phyloP scores from a whole-genome alignment of 2,797 vertebrate genomes.

The Buceros bicornis region DNA sequence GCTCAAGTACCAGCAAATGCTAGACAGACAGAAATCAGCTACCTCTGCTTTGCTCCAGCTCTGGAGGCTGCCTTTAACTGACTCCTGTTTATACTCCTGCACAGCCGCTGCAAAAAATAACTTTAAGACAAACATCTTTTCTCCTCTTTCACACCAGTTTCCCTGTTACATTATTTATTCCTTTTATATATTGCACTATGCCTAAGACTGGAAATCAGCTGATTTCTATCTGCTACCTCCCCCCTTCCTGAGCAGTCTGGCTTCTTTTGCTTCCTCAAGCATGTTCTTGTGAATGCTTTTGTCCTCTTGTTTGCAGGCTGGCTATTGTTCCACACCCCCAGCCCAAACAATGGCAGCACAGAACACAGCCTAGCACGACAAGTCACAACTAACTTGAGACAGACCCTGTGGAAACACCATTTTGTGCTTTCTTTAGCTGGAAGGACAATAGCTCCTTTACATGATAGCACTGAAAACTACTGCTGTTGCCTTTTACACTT shows the following conservation, averaged over 20 bases:
- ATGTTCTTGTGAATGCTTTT: background rate
- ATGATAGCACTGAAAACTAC: background rate
- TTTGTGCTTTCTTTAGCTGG: background rate
- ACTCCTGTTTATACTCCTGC: background rate
- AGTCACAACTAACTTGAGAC: conserved; percentile 25
- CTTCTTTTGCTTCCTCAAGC: background rate
- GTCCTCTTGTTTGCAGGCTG: conserved; percentile 18
- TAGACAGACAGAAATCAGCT: background rate
- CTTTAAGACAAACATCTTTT: background rate
- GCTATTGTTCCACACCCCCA: conserved; percentile 18
- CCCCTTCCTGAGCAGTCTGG: background rate
- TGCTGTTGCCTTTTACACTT: background rate
- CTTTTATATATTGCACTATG: background rate
- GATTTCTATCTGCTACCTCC: background rate
- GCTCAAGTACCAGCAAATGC: background rate
- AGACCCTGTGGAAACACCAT: conserved; percentile 14
- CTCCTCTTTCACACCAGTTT: conserved; percentile 4
- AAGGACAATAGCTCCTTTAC: background rate
- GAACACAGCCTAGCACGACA: conserved; percentile 26
- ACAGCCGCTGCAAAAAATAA: background rate
- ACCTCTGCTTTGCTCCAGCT: background rate
- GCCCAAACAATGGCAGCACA: conserved; percentile 8
- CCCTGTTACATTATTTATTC: background rate
- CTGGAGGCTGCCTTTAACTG: background rate
- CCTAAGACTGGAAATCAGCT: background rate